Percentiles rank a stretch among this genome's conserved stretches.
phyloP scores from a whole-genome alignment of 1,140 invertebrate genomes.

The Yoshiicerus persimilis region DNA sequence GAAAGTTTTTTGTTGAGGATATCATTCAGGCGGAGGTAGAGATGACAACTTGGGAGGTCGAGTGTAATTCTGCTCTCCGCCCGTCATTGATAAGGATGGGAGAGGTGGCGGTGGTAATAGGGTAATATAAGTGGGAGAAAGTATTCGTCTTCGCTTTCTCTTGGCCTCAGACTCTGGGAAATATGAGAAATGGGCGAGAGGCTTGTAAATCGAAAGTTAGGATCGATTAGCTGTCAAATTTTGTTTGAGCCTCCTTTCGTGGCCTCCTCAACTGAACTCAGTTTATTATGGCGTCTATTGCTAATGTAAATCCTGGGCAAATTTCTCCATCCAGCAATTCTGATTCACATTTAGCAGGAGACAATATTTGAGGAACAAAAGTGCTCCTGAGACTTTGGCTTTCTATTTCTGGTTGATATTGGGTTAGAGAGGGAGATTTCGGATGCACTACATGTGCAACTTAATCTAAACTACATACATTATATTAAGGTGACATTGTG shows the following conservation, averaged over 20 bases:
- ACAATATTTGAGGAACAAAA: neutral
- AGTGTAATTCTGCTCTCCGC: neutral
- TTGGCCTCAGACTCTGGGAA: neutral
- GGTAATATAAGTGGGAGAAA: neutral
- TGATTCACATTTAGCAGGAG: neutral
- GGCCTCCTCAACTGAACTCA: neutral
- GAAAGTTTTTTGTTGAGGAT: neutral
- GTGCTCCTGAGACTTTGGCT: neutral
- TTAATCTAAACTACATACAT: neutral
- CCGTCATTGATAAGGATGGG: neutral
- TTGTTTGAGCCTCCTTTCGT: neutral
- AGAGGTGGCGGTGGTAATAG: neutral
- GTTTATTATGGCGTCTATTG: neutral
- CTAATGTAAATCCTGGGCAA: neutral
- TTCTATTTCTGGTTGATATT: neutral
- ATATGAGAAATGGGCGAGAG: neutral
- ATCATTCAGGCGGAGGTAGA: neutral
- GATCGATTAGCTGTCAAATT: constrained; percentile 6
- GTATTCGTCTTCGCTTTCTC: neutral
- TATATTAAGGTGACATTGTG: neutral
- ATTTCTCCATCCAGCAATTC: neutral
- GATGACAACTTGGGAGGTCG: neutral
- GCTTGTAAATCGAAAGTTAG: neutral
- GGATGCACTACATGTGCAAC: neutral
- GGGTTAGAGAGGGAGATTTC: neutral